These are phyloP conservation scores for Neolamprologus fasciatus DNA, from an alignment of 2,113 vertebrate species.

Conservation along the genomic window DNA sequence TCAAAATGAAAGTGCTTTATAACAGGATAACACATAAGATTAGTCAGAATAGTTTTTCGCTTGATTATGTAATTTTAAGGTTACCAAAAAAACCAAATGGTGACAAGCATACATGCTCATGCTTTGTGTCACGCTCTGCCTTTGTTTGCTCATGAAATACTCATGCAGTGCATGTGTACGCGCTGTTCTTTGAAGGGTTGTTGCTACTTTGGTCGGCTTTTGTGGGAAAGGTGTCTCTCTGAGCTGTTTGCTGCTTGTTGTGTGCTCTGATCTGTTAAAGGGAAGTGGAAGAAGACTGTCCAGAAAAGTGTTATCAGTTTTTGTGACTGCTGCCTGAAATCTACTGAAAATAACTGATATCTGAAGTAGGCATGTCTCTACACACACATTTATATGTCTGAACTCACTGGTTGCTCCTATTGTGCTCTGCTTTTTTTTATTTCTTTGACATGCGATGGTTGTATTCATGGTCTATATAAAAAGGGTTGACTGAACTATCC, in stretches of 20 bases:
- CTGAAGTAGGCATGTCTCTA: not conserved
- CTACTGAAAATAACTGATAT: not conserved
- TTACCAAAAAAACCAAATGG: not conserved
- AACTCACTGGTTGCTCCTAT: not conserved
- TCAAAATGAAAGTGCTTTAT: not conserved
- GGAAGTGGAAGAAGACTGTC: not conserved
- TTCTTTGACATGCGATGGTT: not conserved
- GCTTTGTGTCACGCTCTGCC: not conserved
- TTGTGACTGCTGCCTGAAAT: not conserved
- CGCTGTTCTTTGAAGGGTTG: not conserved
- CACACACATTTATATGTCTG: not conserved
- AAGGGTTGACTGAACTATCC: not conserved
- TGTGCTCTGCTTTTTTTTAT: not conserved
- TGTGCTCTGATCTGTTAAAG: not conserved
- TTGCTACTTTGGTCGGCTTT: not conserved
- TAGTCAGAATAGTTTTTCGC: fast-evolving
- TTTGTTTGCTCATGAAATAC: not conserved
- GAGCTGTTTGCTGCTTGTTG: not conserved
- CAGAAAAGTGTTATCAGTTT: not conserved
- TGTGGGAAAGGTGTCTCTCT: not conserved
- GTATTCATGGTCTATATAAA: not conserved
- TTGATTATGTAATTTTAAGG: not conserved
- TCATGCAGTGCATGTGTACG: not conserved
- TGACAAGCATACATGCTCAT: not conserved
- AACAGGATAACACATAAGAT: not conserved